Evolutionary conservation across 2,797 vertebrate genomes (phyloP), one percentile per base, ranked within the genome.

Genomic region (Silurus aristotelis): DNA sequence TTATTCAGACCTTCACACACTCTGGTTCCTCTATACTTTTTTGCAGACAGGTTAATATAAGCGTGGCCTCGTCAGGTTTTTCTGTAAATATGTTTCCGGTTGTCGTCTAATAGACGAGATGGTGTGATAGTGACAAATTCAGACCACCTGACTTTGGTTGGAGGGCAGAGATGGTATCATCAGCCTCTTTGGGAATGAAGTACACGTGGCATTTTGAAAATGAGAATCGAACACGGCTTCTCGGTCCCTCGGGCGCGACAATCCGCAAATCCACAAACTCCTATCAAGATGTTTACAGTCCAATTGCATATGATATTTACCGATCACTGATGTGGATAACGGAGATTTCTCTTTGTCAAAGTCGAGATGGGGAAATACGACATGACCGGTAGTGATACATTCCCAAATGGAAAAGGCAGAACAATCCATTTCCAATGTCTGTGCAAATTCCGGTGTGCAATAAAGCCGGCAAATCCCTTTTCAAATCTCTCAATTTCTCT

Each of bases 381-480:
- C 56, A 73, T 20, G 19, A 56, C 25, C 13, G 66, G 66, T 58
- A 15, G 19, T 58, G 48, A 70, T 38, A 82, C 48, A 38, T 82
- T 70, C 52, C 10, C 48, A 13, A 55, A 55, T 8, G 2, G 22
- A 5, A 68, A 15, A 27, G 43, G 25, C 48, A 0, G 48, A 52
- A 43, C 20, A 75, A 48, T 71, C 70, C 75, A 52, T 85, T 85
- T 66, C 27, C 48, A n/a, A 52, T 5, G 71, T 71, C 52, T 79
- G 71, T 48, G 76, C 76, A 85, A 68, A 84, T 82, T 82, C 82
- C 85, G 83, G 67, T 85, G 87, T 68, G 87, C 82, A 82, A 82
- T 88, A 84, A 87, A 82, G 71, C 82, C 64, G 64, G 56, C 46
- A 84, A 88, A 87, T 82, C 80, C 81, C 67, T 81, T 87, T n/a